Evolutionary conservation across 2,113 vertebrate genomes (phyloP), one percentile per base, ranked within the genome.

Genomic region (Hypanus sabinus): DNA sequence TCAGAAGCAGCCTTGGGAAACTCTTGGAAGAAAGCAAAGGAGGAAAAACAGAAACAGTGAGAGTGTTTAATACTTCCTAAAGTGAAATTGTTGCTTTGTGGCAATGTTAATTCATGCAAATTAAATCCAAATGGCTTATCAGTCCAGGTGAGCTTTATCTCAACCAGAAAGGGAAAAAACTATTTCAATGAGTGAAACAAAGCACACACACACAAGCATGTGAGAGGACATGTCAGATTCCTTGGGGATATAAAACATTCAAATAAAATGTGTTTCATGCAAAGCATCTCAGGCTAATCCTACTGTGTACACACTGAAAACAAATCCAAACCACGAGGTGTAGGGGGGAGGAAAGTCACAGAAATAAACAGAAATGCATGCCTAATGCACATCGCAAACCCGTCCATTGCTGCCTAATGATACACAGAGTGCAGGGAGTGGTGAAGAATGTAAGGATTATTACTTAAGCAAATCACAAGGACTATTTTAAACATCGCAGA

Each of bases 381-480:
- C 65, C 8, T 27, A 38, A 36, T 68, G n/a, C 24, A 90, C 85
- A 65, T 16, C 1, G 60, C 85, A 68, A 88, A 90, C 30, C 85
- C 60, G 33, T 65, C 60, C 60, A 33, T 65, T 46, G 12, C 7
- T 46, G 9, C 65, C 65, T 24, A 8, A 20, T 62, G 57, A 91
- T 33, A 36, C 14, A 33, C 30, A 68, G 5, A 22, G 33, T 91
- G 60, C 14, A 30, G 62, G 16, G 62, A 9, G 87, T 36, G 30
- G 87, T 18, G 68, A 65, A 30, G 27, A 16, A 62, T 71, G 90
- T 73, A 93, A 93, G 90, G 90, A 93, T 93, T 93, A 93, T 93
- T 46, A 18, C 10, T 20, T 93, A 7, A 71, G 65, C 65, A 73
- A 65, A 20, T 88, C 60, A 33, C 60, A 5, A 1, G 30, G 85